Base-by-base conservation (phyloP, 2,888 invertebrate species). In the Melinaea menophilus region DNA sequence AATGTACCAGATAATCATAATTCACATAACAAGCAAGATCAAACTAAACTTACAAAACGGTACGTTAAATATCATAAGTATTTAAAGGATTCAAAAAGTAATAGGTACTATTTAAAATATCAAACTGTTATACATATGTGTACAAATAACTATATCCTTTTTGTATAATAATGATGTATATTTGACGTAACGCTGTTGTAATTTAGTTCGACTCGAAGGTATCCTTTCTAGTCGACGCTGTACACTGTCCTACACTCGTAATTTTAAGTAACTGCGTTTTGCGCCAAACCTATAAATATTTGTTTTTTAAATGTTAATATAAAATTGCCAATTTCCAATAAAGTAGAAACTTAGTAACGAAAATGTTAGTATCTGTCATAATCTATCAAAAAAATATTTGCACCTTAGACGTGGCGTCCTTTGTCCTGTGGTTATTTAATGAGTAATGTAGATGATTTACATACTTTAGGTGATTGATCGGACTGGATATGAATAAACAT, bases 241-340 rank as follows among this genome's bases (percentile, higher is more conserved):
- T 51, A 41, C 37, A 41, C 41, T 41, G 41, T 41, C 4, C 37
- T 37, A 37, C 41, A 41, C 41, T 9, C 41, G 11, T 41, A 41
- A 41, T 57, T 57, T 48, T 51, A 33, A 61, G 57, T 47, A 54
- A 57, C 61, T 51, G 62, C 60, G 65, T 41, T 65, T 62, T 65
- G 65, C 62, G 62, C 65, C 65, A 63, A 62, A 64, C 33, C 62
- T 63, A 56, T 61, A 62, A 63, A 67, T 51, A 22, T 51, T 9
- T 51, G 5, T 51, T 51, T 31, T 11, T 51, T 5, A 51, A 31
- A 7, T 7, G 5, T 31, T 31, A 11, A 31, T 7, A 31, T 31
- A 51, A 51, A 31, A 51, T 31, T 31, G 22, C 31, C 51, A 51
- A 31, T 31, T 11, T 51, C 5, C 31, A 55, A 41, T 55, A 4